Evolutionary conservation across 2,888 invertebrate species (phyloP), one percentile per base, ranked within the genome.

Genomic region (Muscina levida): DNA sequence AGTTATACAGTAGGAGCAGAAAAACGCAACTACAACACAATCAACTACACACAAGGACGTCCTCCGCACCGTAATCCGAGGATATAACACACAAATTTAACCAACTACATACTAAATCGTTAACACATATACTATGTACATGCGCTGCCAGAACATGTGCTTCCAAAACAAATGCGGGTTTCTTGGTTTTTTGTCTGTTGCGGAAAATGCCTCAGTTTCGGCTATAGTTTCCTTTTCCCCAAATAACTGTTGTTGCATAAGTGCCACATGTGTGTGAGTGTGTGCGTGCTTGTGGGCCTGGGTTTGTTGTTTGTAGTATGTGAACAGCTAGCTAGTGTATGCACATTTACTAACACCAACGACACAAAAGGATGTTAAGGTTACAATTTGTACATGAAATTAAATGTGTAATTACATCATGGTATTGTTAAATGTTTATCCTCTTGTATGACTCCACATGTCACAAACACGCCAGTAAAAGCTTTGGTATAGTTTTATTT

Each of bases 331-430:
- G 31, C 31, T 8, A 31, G 31, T 31, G 31, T 31, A 5, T 31
- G 31, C 4, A 31, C 8, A 8, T 31, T 31, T 31, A 51, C 22
- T 31, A 51, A 22, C 51, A 59, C 17, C 62, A 42, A 42, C 42
- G 2, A 39, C 39, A 56, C 56, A 56, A 67, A 59, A 48, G 57
- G 56, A 74, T 74, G 80, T 67, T 71, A 73, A 80, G 77, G 59
- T 74, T 77, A 74, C 70, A 81, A 77, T 81, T 77, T 81, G 57
- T 74, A 81, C 77, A 81, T 81, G 77, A 74, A 81, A 77, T 81
- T 81, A 81, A 81, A 81, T 81, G 80, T 81, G 77, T 71, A 81
- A 74, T 81, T 81, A 77, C 77, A 77, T 81, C 53, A 77, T 74
- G 74, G 73, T 71, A 77, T 77, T 71, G 77, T 71, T 71, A 71